These are phyloP conservation scores for Pheosia gnoma DNA, from an alignment of 2,888 invertebrate genomes.

Conservation along the genomic window DNA sequence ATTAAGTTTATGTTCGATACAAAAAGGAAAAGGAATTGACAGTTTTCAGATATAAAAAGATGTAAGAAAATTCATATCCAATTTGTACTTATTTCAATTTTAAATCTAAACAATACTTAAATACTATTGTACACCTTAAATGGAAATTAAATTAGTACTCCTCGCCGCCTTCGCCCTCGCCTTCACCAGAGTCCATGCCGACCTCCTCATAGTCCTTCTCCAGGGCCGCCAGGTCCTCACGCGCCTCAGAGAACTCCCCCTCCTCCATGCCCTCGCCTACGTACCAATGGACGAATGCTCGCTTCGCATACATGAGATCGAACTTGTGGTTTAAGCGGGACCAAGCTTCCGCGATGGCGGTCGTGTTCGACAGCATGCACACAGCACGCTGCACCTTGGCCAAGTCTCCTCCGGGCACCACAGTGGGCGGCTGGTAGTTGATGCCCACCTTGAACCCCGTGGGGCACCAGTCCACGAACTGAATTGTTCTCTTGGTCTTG, in stretches of 20 bases:
- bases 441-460: slow-evolving; percentile 91
- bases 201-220: slow-evolving; percentile 95
- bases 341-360: slow-evolving; percentile 99
- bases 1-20: no score
- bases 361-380: slow-evolving; percentile 98
- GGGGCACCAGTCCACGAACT: slow-evolving; percentile 97
- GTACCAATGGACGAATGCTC: slow-evolving; percentile 98
- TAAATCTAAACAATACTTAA: no score
- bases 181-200: slow-evolving; percentile 93
- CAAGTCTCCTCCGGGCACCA: slow-evolving; percentile 95
- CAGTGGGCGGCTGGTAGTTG: slow-evolving; percentile 94
- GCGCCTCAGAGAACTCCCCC: slow-evolving; percentile 93
- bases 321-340: slow-evolving; percentile 97
- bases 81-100: no score
- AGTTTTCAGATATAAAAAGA: no score
- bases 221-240: slow-evolving; percentile 85
- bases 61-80: no score
- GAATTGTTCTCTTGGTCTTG: slow-evolving; percentile 96
- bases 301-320: slow-evolving; percentile 97
- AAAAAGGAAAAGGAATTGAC: no score
- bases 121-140: slow-evolving; percentile 51
- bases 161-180: slow-evolving; percentile 91
- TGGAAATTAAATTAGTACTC: slow-evolving; percentile 85
- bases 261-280: slow-evolving; percentile 94
- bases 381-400: slow-evolving; percentile 97